Evolutionary conservation across 1,140 invertebrate genomes (phyloP), one percentile per base, ranked within the genome.

Genomic region (Tetramorium simillimum): DNA sequence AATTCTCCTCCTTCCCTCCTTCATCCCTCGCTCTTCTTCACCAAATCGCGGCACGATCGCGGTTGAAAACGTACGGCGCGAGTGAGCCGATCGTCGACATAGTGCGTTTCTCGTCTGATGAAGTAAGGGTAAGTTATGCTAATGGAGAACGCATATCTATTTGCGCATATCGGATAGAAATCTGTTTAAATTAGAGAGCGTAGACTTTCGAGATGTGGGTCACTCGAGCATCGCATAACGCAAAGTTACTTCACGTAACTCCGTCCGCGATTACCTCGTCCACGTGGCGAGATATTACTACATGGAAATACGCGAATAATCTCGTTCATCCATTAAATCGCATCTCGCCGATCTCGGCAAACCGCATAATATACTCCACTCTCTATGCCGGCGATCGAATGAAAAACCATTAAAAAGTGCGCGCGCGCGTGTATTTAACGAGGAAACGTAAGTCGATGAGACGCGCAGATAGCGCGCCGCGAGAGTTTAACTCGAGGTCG

Each of bases 401-500:
- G 75, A 81, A 63, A 72, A 86, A 43, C 62, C 7, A 60, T 18
- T 58, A 37, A 81, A 85, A 86, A 86, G 69, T 89, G 7, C 43
- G 51, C 51, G 18, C 67, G 28, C 69, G 70, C 67, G 28, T 62
- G 70, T 46, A 75, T 86, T 86, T 65, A 86, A 81, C 75, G 63
- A 62, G 62, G 51, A 58, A 89, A 58, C 60, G 58, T 70, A 37
- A 78, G 51, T 84, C 65, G 89, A 89, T 84, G 88, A 89, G 77
- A 63, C 85, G 37, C 51, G 37, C 9, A 67, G 88, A 87, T 89
- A 89, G 53, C 28, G 58, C 53, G 53, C 78, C 33, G 70, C 81
- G 53, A 86, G 86, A 90, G 85, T 92, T 90, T 88, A 91, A 90
- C 76, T 37, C 51, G 58, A 84, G 90, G 90, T 92, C 90, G 89